Evolutionary conservation across 2,888 invertebrate genomes (phyloP).

Genomic region (Ganaspis brasiliensis): DNA sequence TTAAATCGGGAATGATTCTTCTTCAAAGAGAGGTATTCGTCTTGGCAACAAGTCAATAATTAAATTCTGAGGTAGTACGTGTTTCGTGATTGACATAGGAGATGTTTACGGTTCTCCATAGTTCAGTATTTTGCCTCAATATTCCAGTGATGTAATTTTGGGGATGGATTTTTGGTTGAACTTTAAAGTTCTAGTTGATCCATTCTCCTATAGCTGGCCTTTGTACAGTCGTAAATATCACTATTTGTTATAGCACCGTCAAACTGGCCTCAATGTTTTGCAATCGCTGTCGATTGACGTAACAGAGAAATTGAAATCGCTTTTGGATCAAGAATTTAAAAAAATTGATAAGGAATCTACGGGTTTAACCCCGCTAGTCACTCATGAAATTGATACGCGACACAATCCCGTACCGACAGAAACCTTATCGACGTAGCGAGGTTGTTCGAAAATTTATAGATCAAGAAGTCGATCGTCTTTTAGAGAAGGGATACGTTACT

Average conservation of each 20-base stretch:
- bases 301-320: too few relatives aligned
- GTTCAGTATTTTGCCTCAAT: not conserved
- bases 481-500: too few relatives aligned
- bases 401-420: too few relatives aligned
- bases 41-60: not conserved
- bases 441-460: too few relatives aligned
- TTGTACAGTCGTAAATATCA: constrained; percentile 36
- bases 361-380: too few relatives aligned
- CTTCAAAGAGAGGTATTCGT: not conserved
- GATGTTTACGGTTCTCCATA: not conserved
- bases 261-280: not conserved
- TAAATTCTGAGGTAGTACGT: not conserved
- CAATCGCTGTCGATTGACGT: too few relatives aligned
- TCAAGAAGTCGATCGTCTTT: too few relatives aligned
- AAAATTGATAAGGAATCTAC: too few relatives aligned
- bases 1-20: not conserved
- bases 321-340: too few relatives aligned
- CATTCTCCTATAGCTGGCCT: constrained; percentile 44
- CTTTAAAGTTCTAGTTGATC: constrained; percentile 49
- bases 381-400: too few relatives aligned
- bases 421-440: too few relatives aligned
- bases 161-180: constrained; percentile 52
- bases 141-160: not conserved
- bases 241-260: not conserved
- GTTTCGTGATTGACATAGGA: not conserved